Conservation (phyloP, 2,113 vertebrate genomes). For the Connochaetes taurinus region DNA sequence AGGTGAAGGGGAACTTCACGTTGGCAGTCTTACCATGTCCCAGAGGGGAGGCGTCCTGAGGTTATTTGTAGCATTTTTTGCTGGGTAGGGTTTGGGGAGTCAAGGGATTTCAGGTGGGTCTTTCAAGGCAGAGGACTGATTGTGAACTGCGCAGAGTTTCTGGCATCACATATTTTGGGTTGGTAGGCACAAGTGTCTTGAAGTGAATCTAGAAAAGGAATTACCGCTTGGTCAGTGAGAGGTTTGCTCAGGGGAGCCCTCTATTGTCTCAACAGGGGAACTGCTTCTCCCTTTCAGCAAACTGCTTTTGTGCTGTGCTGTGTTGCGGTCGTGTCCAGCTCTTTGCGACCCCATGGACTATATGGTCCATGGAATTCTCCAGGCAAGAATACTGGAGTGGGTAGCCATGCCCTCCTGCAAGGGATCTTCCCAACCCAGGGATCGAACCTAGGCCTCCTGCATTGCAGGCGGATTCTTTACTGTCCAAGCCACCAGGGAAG, state of each 20-base stretch:
- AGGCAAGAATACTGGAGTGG: background rate
- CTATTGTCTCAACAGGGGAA: background rate
- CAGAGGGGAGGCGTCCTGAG: no score
- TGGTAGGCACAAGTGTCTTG: background rate
- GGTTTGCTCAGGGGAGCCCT: background rate
- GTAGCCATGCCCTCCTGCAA: background rate
- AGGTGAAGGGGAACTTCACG: background rate
- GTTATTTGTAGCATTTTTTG: background rate
- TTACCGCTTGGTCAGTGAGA: background rate
- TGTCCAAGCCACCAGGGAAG: background rate
- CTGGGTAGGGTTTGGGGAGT: background rate
- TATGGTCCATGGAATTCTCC: background rate
- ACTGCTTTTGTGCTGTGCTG: background rate
- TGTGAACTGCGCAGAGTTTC: background rate
- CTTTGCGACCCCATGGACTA: background rate
- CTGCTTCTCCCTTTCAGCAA: background rate
- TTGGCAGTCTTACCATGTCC: background rate
- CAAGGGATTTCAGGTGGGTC: background rate
- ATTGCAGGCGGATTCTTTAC: background rate
- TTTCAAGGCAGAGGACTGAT: background rate
- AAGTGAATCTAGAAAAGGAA: background rate
- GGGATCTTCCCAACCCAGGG: background rate
- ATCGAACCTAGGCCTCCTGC: background rate
- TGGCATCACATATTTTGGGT: background rate
- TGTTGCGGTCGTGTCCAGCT: fast-evolving